Evolutionary conservation across 2,797 vertebrate species (phyloP).

Genomic region (Tragelaphus eurycerus): DNA sequence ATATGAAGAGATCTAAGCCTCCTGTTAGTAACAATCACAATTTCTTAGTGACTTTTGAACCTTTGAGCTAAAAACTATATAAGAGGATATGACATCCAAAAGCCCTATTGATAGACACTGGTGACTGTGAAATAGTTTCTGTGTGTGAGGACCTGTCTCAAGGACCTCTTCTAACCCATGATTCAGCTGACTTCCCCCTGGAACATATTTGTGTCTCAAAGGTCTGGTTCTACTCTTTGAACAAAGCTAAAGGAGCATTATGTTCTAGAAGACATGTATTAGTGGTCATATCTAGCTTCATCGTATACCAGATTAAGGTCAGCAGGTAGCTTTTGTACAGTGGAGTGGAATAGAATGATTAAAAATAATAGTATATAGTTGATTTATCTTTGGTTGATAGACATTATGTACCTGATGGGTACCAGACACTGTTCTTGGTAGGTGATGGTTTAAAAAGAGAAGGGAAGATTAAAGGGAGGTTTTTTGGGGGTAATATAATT

Average conservation of each 20-base stretch:
- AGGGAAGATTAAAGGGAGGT: not conserved
- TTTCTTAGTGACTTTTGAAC: conserved; percentile 34
- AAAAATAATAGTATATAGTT: not conserved
- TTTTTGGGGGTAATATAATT: not conserved
- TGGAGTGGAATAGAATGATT: not conserved
- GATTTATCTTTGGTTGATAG: not conserved
- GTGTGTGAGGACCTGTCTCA: not conserved
- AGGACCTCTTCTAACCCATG: not conserved
- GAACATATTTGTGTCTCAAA: not conserved
- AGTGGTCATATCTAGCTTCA: conserved; percentile 19
- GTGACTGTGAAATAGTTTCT: not conserved
- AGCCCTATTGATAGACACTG: not conserved
- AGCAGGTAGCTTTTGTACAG: not conserved
- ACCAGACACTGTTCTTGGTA: not conserved
- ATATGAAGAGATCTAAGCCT: conserved; percentile 15
- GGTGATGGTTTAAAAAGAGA: not conserved
- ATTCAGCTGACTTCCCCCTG: conserved; percentile 29
- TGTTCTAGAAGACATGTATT: not conserved
- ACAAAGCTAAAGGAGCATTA: conserved; percentile 24
- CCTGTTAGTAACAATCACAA: not conserved
- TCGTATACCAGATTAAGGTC: not conserved
- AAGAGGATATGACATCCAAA: not conserved
- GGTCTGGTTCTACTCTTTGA: conserved; percentile 12
- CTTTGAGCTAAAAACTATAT: not conserved
- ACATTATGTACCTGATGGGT: not conserved